A percentile compares a stretch with the other conserved stretches of the same genome.
Conservation (phyloP, 2,113 vertebrate genomes). For the Muntiacus muntjak region DNA sequence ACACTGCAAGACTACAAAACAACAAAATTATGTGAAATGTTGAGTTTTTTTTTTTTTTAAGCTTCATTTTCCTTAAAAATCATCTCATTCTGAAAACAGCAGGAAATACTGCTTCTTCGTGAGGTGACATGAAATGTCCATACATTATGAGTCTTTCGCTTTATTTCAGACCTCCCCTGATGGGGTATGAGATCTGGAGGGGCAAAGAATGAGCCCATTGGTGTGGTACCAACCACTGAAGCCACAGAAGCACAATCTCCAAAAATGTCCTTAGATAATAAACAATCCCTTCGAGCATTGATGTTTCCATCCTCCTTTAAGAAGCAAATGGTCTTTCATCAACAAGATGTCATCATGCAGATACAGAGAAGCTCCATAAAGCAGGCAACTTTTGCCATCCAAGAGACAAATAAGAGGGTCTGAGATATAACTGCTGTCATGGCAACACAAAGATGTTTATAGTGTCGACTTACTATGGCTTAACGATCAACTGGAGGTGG, state of each 20-base stretch:
- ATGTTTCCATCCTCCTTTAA: background rate
- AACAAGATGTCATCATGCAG: too few species aligned
- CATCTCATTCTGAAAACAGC: background rate
- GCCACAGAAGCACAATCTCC: background rate
- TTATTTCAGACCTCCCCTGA: background rate
- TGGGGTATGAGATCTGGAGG: background rate
- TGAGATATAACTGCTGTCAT: background rate
- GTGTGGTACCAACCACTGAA: fast-evolving
- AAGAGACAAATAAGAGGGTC: background rate
- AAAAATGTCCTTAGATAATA: too few species aligned
- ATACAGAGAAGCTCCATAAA: background rate
- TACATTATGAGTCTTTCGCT: background rate
- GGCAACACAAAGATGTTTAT: background rate
- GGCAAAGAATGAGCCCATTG: fast-evolving
- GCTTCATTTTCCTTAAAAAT: background rate
- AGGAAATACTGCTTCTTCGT: background rate
- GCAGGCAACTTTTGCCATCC: background rate
- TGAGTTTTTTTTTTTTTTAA: background rate
- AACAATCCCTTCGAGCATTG: fast-evolving
- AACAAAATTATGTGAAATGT: background rate
- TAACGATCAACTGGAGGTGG: background rate
- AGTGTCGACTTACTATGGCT: background rate
- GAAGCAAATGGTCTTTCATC: background rate
- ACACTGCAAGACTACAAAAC: background rate
- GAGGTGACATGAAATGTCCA: background rate